Conservation (phyloP, 2,113 vertebrate genomes). For the Engraulis encrasicolus region DNA sequence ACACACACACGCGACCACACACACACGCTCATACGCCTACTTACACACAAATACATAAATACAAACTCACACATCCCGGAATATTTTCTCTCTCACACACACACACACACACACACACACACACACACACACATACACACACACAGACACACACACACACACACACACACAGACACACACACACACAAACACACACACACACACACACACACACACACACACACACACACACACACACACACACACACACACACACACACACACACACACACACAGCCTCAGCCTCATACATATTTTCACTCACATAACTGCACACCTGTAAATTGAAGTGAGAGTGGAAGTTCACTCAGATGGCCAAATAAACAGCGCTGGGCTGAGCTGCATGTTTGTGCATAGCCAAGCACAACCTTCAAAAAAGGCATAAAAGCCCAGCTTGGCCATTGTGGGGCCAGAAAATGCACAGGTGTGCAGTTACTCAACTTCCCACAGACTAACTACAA, state of each 20-base stretch:
- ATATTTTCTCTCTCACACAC: neutral
- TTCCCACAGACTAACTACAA: too few relatives aligned
- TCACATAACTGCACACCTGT: neutral
- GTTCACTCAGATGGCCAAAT: too few relatives aligned
- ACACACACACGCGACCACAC: neutral
- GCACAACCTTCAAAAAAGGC: too few relatives aligned
- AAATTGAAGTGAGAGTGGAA: too few relatives aligned
- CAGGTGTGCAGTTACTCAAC: too few relatives aligned
- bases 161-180: constrained; percentile 20
- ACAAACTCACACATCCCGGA: too few relatives aligned
- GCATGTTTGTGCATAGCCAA: too few relatives aligned
- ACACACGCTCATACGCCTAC: too few relatives aligned
- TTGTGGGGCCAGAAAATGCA: too few relatives aligned
- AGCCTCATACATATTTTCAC: neutral
- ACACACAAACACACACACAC: neutral
- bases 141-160: constrained; percentile 27
- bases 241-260: neutral
- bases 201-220: neutral
- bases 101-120: constrained; percentile 31
- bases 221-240: constrained; percentile 22
- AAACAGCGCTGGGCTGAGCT: too few relatives aligned
- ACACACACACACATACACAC: constrained; percentile 22
- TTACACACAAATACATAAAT: neutral
- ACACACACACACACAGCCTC: neutral
- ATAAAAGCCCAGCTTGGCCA: too few relatives aligned